A percentile compares a stretch with the other conserved stretches of the same genome.
Evolutionary conservation across 2,797 vertebrate species (phyloP).

Genomic region (Pagetopsis macropterus): DNA sequence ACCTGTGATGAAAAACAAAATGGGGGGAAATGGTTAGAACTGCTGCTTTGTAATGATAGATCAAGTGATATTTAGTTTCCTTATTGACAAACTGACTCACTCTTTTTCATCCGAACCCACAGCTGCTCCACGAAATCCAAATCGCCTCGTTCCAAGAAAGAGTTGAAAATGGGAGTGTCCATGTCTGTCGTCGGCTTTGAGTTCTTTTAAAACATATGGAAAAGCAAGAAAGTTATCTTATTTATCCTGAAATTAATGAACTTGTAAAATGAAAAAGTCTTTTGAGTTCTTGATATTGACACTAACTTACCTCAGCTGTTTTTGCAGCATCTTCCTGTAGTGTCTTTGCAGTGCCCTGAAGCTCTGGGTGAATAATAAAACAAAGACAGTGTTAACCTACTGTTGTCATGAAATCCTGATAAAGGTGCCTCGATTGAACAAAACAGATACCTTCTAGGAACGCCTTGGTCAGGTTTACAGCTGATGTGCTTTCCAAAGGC

Average conservation of each 20-base stretch:
- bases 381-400: neutral
- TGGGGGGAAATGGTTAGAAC: neutral
- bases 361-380: slow-evolving; percentile 79
- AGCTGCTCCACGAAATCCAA: slow-evolving; percentile 95
- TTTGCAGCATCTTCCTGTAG: slow-evolving; percentile 72
- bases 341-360: slow-evolving; percentile 85
- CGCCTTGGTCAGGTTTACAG: slow-evolving; percentile 86
- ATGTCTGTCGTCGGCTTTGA: slow-evolving; percentile 80
- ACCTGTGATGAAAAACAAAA: slow-evolving; percentile 76
- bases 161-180: slow-evolving; percentile 79
- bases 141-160: slow-evolving; percentile 87
- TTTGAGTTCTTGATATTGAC: slow-evolving; percentile 1
- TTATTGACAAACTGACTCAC: slow-evolving; percentile 76
- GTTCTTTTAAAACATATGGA: slow-evolving; percentile 44
- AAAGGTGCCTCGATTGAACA: neutral
- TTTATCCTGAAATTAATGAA: neutral
- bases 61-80: neutral
- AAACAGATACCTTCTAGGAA: slow-evolving; percentile 87
- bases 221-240: neutral
- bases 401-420: neutral
- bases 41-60: neutral
- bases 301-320: slow-evolving; percentile 79
- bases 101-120: slow-evolving; percentile 92
- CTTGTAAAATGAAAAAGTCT: neutral
- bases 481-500: slow-evolving; percentile 83